phyloP scores from a whole-genome alignment of 1,140 invertebrate genomes.

The Brachionus asplanchnoidis region DNA sequence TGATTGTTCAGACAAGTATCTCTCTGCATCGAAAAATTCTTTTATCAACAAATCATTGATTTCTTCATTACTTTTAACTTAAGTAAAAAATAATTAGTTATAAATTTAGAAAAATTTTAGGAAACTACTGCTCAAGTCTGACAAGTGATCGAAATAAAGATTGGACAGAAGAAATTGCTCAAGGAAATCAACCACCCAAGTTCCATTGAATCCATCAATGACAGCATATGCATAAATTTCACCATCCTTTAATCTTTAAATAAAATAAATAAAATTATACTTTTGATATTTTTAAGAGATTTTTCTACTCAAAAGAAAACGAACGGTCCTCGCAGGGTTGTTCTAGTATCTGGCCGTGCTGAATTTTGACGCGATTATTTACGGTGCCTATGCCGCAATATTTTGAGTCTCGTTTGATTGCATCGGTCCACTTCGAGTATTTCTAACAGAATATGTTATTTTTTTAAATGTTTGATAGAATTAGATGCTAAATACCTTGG shows the following conservation, averaged over 20 bases:
- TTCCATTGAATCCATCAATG: constrained; percentile 30
- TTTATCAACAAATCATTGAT: background rate
- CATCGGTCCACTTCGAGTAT: background rate
- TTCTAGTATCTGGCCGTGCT: background rate
- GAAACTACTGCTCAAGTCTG: background rate
- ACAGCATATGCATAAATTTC: constrained; percentile 31
- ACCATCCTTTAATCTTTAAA: background rate
- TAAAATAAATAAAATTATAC: background rate
- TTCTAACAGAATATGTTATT: background rate
- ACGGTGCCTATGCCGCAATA: background rate
- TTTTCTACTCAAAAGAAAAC: constrained; percentile 4
- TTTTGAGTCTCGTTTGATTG: background rate
- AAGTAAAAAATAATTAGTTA: background rate
- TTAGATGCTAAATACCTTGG: background rate
- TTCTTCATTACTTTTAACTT: background rate
- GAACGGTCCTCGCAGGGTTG: background rate
- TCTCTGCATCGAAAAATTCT: background rate
- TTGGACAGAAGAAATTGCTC: constrained; percentile 6
- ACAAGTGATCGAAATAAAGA: constrained; percentile 30
- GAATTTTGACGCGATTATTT: background rate
- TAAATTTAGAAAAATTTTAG: background rate
- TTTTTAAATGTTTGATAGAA: background rate
- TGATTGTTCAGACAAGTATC: background rate
- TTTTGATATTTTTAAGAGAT: background rate
- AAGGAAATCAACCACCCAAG: background rate